Percentiles rank a stretch among this genome's conserved stretches.
Conservation (phyloP, 2,113 vertebrate species). For the Rhizomys pruinosus region DNA sequence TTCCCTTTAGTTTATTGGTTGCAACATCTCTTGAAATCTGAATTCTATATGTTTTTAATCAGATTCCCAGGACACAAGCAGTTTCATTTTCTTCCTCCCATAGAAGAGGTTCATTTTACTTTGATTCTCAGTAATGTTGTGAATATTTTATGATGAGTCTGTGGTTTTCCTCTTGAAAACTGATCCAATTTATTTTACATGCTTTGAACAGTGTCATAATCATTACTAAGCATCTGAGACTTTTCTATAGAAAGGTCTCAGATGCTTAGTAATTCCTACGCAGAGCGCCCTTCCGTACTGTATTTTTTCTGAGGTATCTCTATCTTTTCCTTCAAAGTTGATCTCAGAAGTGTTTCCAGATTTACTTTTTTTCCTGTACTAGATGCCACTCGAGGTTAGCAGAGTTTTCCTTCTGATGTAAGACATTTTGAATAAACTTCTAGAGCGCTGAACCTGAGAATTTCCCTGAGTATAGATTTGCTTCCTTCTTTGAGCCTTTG, state of each 20-base stretch:
- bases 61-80: not conserved
- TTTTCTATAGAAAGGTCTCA: conserved; percentile 21
- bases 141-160: conserved; percentile 32
- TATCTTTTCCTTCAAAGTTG: not conserved
- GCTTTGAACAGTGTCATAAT: not conserved
- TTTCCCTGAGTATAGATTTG: not conserved
- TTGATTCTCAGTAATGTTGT: conserved; percentile 26
- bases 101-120: not conserved
- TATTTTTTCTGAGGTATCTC: not conserved
- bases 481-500: not conserved
- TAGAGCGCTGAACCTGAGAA: not conserved
- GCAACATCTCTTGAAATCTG: not conserved
- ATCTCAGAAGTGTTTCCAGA: not conserved
- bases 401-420: not conserved
- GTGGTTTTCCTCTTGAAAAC: conserved; percentile 5
- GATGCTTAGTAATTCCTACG: not conserved
- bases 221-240: no score
- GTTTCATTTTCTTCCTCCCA: not conserved
- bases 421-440: conserved; percentile 9
- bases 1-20: not conserved
- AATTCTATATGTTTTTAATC: conserved; percentile 41
- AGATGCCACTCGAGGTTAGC: not conserved
- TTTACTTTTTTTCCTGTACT: conserved; percentile 27
- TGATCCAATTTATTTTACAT: conserved; percentile 38
- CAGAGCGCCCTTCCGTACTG: not conserved